phyloP scores from a whole-genome alignment of 2,888 invertebrate genomes.

The Lobophora halterata region DNA sequence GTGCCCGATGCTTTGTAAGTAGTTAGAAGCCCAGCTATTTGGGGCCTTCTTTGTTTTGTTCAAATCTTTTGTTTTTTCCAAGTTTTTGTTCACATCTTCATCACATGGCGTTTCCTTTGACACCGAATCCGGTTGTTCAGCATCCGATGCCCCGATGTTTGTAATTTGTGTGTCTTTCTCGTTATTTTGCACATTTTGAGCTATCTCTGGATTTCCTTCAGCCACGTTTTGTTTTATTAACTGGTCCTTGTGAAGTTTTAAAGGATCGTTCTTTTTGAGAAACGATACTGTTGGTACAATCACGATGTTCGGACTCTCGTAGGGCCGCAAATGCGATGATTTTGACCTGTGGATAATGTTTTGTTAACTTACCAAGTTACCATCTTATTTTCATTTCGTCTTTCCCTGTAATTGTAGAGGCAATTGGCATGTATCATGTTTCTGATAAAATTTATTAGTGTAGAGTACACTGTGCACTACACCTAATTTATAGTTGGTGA shows the following conservation, averaged over 20 bases:
- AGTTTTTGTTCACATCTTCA: constrained; percentile 9
- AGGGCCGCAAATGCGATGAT: constrained; percentile 2
- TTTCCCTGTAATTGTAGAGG: too few species aligned
- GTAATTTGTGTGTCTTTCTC: not conserved
- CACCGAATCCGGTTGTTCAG: not conserved
- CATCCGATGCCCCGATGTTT: not conserved
- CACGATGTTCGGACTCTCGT: constrained; percentile 22
- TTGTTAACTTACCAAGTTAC: not conserved
- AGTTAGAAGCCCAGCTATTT: constrained; percentile 24
- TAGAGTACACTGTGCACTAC: too few species aligned
- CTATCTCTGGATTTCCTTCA: not conserved
- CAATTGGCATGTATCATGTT: too few species aligned
- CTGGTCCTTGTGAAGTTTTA: not conserved
- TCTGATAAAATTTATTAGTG: too few species aligned
- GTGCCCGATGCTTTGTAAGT: constrained; percentile 23
- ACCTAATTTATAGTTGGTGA: too few species aligned
- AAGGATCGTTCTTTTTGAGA: constrained; percentile 1
- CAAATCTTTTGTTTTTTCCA: constrained; percentile 3
- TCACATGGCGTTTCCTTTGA: constrained; percentile 1
- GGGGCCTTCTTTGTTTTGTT: constrained; percentile 20
- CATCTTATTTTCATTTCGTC: too few species aligned
- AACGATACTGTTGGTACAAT: constrained; percentile 18
- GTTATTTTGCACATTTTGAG: not conserved
- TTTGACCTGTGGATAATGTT: constrained; percentile 18
- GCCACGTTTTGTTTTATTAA: not conserved